These are phyloP conservation scores for Dermolepida albohirtum DNA, from an alignment of 2,888 invertebrate genomes.

Conservation along the genomic window DNA sequence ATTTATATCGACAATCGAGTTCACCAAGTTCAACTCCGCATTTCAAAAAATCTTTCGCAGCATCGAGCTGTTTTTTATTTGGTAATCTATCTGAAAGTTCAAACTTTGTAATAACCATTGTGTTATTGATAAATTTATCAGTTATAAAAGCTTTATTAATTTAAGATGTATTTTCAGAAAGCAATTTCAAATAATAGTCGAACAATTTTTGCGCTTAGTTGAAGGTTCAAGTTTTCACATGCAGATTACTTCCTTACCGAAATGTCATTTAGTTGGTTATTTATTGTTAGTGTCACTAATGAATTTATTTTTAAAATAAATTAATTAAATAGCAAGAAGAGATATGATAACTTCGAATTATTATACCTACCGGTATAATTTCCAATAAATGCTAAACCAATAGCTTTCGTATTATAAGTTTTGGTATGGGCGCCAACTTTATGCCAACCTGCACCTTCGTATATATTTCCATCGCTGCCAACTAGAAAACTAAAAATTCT, in stretches of 20 bases:
- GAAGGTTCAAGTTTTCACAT: too few species aligned
- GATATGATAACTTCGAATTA: too few species aligned
- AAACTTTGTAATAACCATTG: not conserved
- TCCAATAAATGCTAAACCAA: slow-evolving; percentile 72
- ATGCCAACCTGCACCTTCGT: slow-evolving; percentile 72
- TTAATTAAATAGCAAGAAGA: too few species aligned
- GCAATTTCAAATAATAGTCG: too few species aligned
- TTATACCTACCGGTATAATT: slow-evolving; percentile 64
- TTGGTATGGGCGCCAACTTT: slow-evolving; percentile 70
- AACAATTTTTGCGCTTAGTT: too few species aligned
- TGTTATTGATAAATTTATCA: too few species aligned
- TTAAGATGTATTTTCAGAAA: too few species aligned
- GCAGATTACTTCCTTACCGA: too few species aligned
- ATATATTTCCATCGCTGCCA: slow-evolving; percentile 71
- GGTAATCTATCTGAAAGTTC: slow-evolving; percentile 58
- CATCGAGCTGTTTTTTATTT: slow-evolving; percentile 62
- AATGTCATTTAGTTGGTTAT: too few species aligned
- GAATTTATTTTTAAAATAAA: too few species aligned
- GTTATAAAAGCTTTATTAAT: too few species aligned
- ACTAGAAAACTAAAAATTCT: slow-evolving; percentile 67
- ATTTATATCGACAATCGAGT: slow-evolving; percentile 64
- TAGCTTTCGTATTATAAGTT: slow-evolving; percentile 67
- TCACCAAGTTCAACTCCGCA: slow-evolving; percentile 67
- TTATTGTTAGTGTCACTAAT: too few species aligned
- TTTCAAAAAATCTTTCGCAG: slow-evolving; percentile 65